Evolutionary conservation across 2,797 vertebrate genomes (phyloP).

Genomic region (Enteromius anoplus): DNA sequence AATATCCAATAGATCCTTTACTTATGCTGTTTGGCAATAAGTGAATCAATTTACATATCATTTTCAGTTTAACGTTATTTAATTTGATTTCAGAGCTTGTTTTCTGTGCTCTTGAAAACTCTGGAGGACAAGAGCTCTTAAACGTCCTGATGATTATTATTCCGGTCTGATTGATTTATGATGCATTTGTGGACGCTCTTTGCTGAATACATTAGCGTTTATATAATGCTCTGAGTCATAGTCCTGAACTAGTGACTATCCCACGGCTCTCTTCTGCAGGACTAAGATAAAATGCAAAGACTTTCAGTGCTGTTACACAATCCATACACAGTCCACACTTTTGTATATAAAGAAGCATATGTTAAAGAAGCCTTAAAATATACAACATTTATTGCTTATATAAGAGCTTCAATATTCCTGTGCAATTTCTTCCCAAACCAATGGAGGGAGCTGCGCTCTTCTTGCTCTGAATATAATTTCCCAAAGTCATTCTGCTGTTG

Average conservation of each 20-base stretch:
- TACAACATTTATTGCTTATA: constrained; percentile 22
- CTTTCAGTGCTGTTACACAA: constrained; percentile 66
- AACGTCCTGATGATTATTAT: constrained; percentile 38
- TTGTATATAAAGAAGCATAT: constrained; percentile 41
- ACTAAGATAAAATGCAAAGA: constrained; percentile 48
- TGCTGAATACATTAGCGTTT: constrained; percentile 55
- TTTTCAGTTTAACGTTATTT: neutral
- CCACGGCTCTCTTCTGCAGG: neutral
- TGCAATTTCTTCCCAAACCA: constrained; percentile 6
- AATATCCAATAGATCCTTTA: neutral
- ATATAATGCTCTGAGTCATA: constrained; percentile 71
- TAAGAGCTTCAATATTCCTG: constrained; percentile 11
- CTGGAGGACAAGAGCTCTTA: constrained; percentile 6
- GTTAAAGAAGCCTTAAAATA: constrained; percentile 55
- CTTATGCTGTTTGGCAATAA: neutral
- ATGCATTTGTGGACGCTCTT: constrained; percentile 44
- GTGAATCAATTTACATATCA: neutral
- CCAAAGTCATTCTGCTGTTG: neutral
- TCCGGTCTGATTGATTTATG: constrained; percentile 45
- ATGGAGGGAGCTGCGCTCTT: constrained; percentile 39
- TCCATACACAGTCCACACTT: constrained; percentile 17
- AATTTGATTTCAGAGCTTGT: neutral
- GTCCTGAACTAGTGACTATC: constrained; percentile 50
- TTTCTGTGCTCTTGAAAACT: constrained; percentile 5
- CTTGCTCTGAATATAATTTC: neutral